phyloP scores from a whole-genome alignment of 1,140 invertebrate genomes.

The Calliopsis andreniformis region DNA sequence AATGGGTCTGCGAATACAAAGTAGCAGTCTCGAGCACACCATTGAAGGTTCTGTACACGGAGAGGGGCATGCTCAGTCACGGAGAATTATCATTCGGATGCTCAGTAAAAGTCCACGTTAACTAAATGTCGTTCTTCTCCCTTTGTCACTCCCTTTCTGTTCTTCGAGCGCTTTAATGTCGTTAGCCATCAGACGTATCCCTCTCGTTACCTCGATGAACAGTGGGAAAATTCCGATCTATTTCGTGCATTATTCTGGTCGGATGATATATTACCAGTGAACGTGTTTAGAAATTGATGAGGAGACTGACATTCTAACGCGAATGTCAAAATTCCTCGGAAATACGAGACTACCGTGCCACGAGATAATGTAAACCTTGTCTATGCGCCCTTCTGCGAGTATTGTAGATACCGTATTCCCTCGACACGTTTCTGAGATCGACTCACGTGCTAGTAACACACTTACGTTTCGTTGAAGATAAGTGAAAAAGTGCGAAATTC shows the following conservation, averaged over 20 bases:
- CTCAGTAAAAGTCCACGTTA: constrained; percentile 83
- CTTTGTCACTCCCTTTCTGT: no score
- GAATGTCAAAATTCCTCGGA: no score
- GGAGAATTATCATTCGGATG: constrained; percentile 91
- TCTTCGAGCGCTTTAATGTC: not conserved
- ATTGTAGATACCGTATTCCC: no score
- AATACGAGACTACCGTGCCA: no score
- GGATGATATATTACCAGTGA: not conserved
- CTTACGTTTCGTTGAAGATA: no score
- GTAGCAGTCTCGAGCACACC: constrained; percentile 75
- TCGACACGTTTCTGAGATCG: no score
- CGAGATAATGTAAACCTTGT: constrained; percentile 10
- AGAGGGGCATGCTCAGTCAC: constrained; percentile 85
- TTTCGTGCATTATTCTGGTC: not conserved
- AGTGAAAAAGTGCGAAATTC: no score
- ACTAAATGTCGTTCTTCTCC: not conserved
- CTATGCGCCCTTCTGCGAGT: no score
- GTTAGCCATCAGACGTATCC: not conserved
- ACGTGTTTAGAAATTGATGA: constrained; percentile 13
- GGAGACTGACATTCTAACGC: not conserved
- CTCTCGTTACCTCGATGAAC: no score
- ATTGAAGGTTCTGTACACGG: constrained; percentile 85
- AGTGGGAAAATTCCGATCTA: no score
- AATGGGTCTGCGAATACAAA: constrained; percentile 88
- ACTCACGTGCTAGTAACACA: no score